Percentiles rank a stretch among this genome's conserved stretches.
Conservation (phyloP, 2,797 vertebrate species). For the Oreortyx pictus region DNA sequence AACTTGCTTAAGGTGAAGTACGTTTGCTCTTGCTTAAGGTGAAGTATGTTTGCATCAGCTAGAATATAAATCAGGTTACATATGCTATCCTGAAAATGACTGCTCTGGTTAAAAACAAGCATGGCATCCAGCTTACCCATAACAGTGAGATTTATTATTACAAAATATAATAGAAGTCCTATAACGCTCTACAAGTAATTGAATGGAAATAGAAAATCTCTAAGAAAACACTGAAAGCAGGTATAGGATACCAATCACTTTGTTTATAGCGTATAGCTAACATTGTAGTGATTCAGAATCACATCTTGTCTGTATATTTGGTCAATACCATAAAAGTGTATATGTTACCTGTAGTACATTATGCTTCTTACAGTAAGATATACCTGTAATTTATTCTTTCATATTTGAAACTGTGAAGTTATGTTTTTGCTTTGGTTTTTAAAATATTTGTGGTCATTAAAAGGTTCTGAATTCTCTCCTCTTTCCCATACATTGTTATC, state of each 20-base stretch:
- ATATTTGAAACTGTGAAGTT: neutral
- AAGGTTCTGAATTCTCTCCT: neutral
- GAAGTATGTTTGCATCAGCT: neutral
- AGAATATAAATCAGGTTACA: neutral
- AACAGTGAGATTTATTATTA: constrained; percentile 67
- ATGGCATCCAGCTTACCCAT: neutral
- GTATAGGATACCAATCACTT: constrained; percentile 64
- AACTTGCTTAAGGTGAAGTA: neutral
- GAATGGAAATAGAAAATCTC: constrained; percentile 60
- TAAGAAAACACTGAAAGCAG: constrained; percentile 53
- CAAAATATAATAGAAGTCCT: constrained; percentile 69
- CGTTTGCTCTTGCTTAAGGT: neutral
- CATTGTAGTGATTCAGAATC: constrained; percentile 32
- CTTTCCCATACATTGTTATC: neutral
- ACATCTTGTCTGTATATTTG: neutral
- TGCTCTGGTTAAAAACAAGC: constrained; percentile 15
- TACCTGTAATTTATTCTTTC: neutral
- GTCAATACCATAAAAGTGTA: neutral
- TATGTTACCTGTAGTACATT: neutral
- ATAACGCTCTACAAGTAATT: constrained; percentile 3
- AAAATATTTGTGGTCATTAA: neutral
- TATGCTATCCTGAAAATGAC: neutral
- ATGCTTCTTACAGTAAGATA: neutral
- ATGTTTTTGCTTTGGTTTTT: neutral
- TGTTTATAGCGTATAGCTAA: constrained; percentile 45